phyloP scores from a whole-genome alignment of 2,797 vertebrate species.

The Anguilla pacifica region DNA sequence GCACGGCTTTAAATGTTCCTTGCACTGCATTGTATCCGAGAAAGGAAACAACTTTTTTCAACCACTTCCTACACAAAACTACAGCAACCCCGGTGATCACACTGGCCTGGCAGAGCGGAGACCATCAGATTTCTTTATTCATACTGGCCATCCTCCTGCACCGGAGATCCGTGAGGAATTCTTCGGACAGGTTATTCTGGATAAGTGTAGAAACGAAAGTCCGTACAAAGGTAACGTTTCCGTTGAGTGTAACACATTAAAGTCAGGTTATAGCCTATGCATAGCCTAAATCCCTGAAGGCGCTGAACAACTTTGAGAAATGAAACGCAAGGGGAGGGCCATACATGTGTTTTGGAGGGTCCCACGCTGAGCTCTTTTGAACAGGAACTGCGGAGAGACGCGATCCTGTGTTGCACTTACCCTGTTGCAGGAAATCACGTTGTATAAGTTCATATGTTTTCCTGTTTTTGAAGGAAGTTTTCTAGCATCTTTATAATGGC shows the following conservation, averaged over 20 bases:
- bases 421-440: neutral
- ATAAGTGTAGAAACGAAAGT: neutral
- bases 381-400: neutral
- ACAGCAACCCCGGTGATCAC: neutral
- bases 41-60: neutral
- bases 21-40: neutral
- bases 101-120: neutral
- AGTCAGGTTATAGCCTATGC: neutral
- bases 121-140: neutral
- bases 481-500: neutral
- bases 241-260: neutral
- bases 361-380: neutral
- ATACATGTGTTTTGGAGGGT: neutral
- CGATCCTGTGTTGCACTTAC: neutral
- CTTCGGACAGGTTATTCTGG: neutral
- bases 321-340: neutral
- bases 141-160: neutral
- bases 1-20: neutral
- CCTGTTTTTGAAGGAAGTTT: neutral
- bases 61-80: conserved; percentile 15
- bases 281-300: neutral
- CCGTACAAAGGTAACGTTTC: conserved; percentile 18
- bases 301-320: neutral
- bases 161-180: conserved; percentile 4
- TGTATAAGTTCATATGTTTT: neutral